Base-by-base conservation (phyloP, 1,140 invertebrate species). In the Ylistrum balloti region DNA sequence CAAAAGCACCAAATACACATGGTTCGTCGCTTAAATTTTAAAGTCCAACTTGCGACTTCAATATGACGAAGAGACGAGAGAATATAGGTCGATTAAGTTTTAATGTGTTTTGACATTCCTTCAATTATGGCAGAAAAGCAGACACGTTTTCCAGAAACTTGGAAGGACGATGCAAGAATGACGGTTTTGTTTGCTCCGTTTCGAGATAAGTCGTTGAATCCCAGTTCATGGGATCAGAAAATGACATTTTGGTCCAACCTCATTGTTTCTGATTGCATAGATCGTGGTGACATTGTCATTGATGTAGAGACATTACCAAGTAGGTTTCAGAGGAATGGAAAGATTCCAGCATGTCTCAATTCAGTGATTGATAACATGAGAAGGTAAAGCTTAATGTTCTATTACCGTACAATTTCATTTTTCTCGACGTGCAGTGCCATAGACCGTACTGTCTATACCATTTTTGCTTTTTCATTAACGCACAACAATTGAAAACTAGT, bases 111-210 rank as follows among this genome's bases (percentile, higher is more conserved):
- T 74, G 22, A 74, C 28, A 48, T 7, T 13, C 17, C 17, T 45
- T 45, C 41, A 45, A 45, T 74, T 5, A 74, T 74, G 56, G 56
- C 56, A 5, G 56, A 74, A 74, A 74, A 74, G 56, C 56, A n/a
- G 22, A 74, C 56, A 74, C 56, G 56, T n/a, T 74, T 74, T 74
- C 91, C 93, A 86, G 89, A 89, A 88, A 92, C 93, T 20, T 94
- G 94, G 94, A 33, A 89, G 28, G 93, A 95, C 91, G 95, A 95
- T 38, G 90, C 94, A 48, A 93, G 92, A 88, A 95, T 95, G 93
- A 91, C 92, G n/a, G 95, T 95, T 35, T 91, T 95, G 90, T 95
- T 95, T 94, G 92, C 94, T 34, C 94, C 94, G 3, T 95, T 95
- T 90, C 88, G 95, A 88, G 94, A 95, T 32, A 95, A 92, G 90